Evolutionary conservation across 92 coral and sea anemone genomes (phyloP).

Genomic region (Porites rus): DNA sequence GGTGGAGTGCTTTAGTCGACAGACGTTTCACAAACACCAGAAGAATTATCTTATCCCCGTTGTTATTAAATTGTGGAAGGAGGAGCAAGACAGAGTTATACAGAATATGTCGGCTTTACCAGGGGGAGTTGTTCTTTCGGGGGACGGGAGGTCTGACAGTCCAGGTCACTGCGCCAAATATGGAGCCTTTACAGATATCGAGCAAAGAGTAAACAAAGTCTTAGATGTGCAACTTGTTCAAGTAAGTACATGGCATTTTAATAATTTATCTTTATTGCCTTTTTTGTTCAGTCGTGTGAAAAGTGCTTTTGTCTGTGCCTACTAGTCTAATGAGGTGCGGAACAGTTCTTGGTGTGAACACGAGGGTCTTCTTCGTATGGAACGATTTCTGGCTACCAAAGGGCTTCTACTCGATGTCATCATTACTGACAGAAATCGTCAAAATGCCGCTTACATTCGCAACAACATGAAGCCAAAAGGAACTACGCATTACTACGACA

Average conservation of each 20-base stretch:
- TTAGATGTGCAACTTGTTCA: conserved; percentile 3
- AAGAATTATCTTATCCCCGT: conserved; percentile 6
- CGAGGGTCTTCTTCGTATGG: conserved; percentile 3
- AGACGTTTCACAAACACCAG: conserved; percentile 16
- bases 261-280: no score
- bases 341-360: conserved; percentile 3
- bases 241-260: not conserved
- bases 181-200: conserved; percentile 10
- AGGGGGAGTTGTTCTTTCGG: conserved; percentile 18
- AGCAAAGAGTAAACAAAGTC: conserved; percentile 6
- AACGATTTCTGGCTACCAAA: not conserved
- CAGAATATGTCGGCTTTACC: not conserved
- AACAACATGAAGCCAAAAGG: conserved; percentile 1
- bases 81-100: conserved; percentile 14
- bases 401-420: not conserved
- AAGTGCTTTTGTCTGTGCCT: no score
- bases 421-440: not conserved
- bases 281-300: no score
- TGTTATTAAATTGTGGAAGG: conserved; percentile 13
- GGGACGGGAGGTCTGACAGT: conserved; percentile 6
- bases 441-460: conserved; percentile 12
- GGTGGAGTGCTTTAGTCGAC: conserved; percentile 20
- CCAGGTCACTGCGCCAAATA: conserved; percentile 12
- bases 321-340: not conserved
- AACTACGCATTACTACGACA: conserved; percentile 1